Evolutionary conservation across 2,797 vertebrate genomes (phyloP), one percentile per base, ranked within the genome.

Genomic region (Buphagus erythrorhynchus): DNA sequence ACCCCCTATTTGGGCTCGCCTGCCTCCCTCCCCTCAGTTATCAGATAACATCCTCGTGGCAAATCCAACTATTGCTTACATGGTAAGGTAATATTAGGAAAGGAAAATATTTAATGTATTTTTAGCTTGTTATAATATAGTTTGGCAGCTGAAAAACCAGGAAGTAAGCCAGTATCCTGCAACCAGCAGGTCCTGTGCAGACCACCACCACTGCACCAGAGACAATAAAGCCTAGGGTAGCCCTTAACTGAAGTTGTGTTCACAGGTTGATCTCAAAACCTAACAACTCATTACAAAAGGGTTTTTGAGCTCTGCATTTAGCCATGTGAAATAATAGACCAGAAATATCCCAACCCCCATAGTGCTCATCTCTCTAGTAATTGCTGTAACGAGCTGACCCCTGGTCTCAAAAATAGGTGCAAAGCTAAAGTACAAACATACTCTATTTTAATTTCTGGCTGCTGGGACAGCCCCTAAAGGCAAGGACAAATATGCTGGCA

Each of bases 21-120:
- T 14, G 20, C 88, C 86, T 94, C 91, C 86, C 76, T 84, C 73
- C 93, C 81, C 54, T 92, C 22, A 20, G 91, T 95, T 93, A 97
- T 97, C 97, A 94, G 88, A 96, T 97, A 95, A 97, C 97, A 80
- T 57, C 75, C 95, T 91, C 63, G 78, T 89, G 85, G 92, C 92
- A 94, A 76, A 62, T 68, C 86, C 95, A 96, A 59, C 93, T 81
- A 90, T 51, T 96, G 95, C 97, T 97, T 95, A 96, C 78, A 48
- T 94, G 84, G 89, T 80, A 95, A 95, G 61, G 96, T 97, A 97
- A 97, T 95, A 95, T 66, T 97, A 97, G 97, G 87, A 97, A 97
- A 97, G 97, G 97, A 97, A 97, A 97, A 86, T 97, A 97, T 97
- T 97, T 94, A 85, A 85, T 95, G 69, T 97, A 97, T 97, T 97